Evolutionary conservation across 2,797 vertebrate genomes (phyloP).

Genomic region (Pseudotriccus pelzelni): DNA sequence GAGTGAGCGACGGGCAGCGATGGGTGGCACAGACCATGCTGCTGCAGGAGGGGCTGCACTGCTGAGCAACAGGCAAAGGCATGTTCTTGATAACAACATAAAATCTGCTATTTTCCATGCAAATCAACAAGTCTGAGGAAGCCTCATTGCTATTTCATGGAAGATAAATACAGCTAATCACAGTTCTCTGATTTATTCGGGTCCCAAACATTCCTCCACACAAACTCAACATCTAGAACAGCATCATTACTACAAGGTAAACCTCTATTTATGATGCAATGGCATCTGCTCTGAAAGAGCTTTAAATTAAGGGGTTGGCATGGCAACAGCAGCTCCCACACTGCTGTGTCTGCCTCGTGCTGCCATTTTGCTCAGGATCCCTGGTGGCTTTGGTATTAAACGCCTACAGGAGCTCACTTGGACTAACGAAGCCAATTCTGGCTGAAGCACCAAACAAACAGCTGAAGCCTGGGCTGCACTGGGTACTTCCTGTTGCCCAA

Average conservation of each 20-base stretch:
- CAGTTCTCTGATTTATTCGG: neutral
- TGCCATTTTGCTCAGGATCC: constrained; percentile 51
- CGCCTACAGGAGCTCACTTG: neutral
- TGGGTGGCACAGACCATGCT: neutral
- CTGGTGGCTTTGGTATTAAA: constrained; percentile 7
- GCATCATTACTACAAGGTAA: neutral
- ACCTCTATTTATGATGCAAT: neutral
- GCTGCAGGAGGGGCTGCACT: neutral
- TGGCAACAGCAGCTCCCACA: constrained; percentile 57
- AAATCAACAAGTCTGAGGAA: neutral
- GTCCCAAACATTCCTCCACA: neutral
- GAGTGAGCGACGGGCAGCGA: fast-evolving
- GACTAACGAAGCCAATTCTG: neutral
- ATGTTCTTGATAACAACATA: neutral
- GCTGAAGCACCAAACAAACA: neutral
- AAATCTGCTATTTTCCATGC: neutral
- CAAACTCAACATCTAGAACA: neutral
- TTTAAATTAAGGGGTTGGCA: constrained; percentile 52
- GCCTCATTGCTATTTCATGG: neutral
- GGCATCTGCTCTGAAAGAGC: neutral
- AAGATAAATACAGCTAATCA: neutral
- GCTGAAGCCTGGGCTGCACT: neutral
- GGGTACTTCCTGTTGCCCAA: neutral
- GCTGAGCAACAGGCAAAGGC: neutral
- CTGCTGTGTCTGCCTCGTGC: constrained; percentile 24